Base-by-base conservation (phyloP, 2,888 invertebrate genomes). In the Corythucha ciliata region DNA sequence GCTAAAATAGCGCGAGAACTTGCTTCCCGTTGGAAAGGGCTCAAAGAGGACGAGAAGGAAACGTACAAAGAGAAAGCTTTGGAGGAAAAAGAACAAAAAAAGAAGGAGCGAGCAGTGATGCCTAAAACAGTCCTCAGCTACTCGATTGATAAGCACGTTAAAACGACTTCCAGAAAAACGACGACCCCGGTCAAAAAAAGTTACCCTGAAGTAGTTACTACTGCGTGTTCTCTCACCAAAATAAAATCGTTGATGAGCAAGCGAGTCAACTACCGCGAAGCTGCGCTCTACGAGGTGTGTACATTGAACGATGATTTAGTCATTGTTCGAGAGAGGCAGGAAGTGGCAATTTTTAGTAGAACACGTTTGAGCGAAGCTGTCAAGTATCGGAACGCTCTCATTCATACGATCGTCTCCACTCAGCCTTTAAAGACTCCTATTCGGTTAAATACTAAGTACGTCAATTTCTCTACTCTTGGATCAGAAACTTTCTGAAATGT, bases 1-100 rank as follows among this genome's bases (percentile, higher is more conserved):
- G 63, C 68, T 3, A 65, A 66, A 58, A 63, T 69, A 6, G 70
- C 70, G n/a, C 58, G 59, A 36, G 53, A 62, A n/a, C 58, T 72
- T 45, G 65, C 66, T 12, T 55, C 58, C 36, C 60, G 63, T 4
- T 72, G 72, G 72, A 66, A 65, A 54, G 55, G 62, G 36, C 57
- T 71, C 36, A 61, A 66, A 1, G 57, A 63, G 2, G 66, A 67
- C 29, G 68, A 71, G 52, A 68, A 67, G 45, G 65, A 65, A 14
- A 63, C 61, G 54, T 71, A 69, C 57, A 60, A 65, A 44, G 61
- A 63, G 40, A 48, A 63, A 7, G 64, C 60, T 21, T 56, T 58
- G 21, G 62, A 63, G 41, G 49, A 63, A 40, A 56, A 60, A 42
- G 33, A 45, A 50, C 16, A 54, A 50, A 20, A 36, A 48, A n/a